A percentile compares a stretch with the other conserved stretches of the same genome.
Evolutionary conservation across 2,888 invertebrate species (phyloP).

Genomic region (Orthosia cruda): DNA sequence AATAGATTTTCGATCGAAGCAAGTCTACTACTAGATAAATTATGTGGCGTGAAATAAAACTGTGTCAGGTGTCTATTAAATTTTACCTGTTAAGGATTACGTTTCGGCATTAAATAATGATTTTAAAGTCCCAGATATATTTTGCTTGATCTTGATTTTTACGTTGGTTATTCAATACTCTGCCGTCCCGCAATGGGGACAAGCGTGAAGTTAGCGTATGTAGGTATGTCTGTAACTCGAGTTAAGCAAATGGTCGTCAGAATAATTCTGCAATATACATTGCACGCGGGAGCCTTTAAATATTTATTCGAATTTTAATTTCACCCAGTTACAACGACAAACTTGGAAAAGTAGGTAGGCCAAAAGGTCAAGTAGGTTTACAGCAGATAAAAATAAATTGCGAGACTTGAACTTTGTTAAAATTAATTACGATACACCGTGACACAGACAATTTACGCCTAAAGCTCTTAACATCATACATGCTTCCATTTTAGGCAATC

Average conservation of each 20-base stretch:
- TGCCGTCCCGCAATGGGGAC: not conserved
- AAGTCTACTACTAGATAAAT: no score
- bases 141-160: not conserved
- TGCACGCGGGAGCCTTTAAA: constrained; percentile 36
- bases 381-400: constrained; percentile 73
- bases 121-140: not conserved
- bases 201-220: not conserved
- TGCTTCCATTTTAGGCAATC: constrained; percentile 82
- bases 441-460: constrained; percentile 85
- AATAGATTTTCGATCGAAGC: no score
- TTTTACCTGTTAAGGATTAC: no score
- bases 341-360: constrained; percentile 61
- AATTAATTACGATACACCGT: constrained; percentile 84
- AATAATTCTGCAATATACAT: constrained; percentile 37
- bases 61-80: no score
- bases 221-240: not conserved
- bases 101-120: not conserved
- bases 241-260: constrained; percentile 27
- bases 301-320: constrained; percentile 51
- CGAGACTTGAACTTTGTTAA: constrained; percentile 77
- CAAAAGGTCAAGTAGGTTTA: constrained; percentile 65
- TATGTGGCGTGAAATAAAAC: no score
- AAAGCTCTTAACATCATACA: constrained; percentile 80
- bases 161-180: not conserved
- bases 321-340: constrained; percentile 43